Conservation (phyloP, 1,140 invertebrate species). For the Drosophila nigromelanica region DNA sequence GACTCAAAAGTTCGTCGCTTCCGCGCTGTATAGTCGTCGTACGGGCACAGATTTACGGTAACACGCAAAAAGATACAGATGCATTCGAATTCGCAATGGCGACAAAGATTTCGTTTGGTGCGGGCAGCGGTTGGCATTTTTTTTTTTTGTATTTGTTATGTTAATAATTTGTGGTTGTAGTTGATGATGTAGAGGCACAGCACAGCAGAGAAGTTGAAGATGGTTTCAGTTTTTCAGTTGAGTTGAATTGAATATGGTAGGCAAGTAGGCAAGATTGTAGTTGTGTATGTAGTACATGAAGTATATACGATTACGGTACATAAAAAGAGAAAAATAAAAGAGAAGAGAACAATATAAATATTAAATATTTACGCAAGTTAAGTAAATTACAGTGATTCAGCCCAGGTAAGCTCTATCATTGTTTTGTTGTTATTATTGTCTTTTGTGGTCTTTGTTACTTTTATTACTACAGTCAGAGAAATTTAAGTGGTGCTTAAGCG, state of each 20-base stretch:
- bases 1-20: slow-evolving; percentile 96
- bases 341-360: slow-evolving; percentile 82
- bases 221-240: slow-evolving; percentile 63
- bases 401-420: slow-evolving; percentile 12
- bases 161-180: slow-evolving; percentile 39
- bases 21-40: slow-evolving; percentile 90
- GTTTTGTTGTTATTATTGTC: background rate
- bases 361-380: slow-evolving; percentile 80
- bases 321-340: slow-evolving; percentile 82
- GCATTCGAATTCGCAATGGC: slow-evolving; percentile 19
- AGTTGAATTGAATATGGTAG: slow-evolving; percentile 38
- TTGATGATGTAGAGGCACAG: slow-evolving; percentile 58
- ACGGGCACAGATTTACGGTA: slow-evolving; percentile 2
- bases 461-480: slow-evolving; percentile 20
- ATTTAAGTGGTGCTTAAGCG: slow-evolving; percentile 42
- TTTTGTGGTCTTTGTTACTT: slow-evolving; percentile 7
- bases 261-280: slow-evolving; percentile 60
- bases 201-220: slow-evolving; percentile 78
- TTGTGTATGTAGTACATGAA: slow-evolving; percentile 81
- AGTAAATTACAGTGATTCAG: slow-evolving; percentile 72
- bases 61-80: slow-evolving; percentile 25
- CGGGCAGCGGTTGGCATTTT: slow-evolving; percentile 23
- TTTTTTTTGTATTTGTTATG: slow-evolving; percentile 17
- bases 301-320: slow-evolving; percentile 77
- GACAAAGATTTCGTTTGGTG: slow-evolving; percentile 22